Base-by-base conservation (phyloP, 2,888 invertebrate genomes). In the Melanophora roralis region DNA sequence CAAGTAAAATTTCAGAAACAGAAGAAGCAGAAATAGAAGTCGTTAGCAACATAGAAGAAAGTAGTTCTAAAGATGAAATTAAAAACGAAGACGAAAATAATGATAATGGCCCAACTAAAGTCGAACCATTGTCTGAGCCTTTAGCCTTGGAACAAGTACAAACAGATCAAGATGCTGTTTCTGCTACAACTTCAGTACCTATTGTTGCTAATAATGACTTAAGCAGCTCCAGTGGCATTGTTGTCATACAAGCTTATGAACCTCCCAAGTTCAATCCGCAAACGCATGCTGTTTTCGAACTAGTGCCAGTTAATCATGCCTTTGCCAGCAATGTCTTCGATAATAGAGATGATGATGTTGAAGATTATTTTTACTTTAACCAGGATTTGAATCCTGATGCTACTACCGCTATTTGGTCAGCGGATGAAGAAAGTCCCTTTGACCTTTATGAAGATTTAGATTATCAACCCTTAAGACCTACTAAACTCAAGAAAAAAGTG, bases 231-330 rank as follows among this genome's bases (percentile, higher is more conserved):
- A 85, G 85, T 2, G 85, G 83, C 68, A 84, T 88, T 62, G 82
- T 86, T 7, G 83, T 87, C 5, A 83, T 87, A 1, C 83, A 88
- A 2, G 82, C 86, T 0, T 64, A 86, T 49, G 76, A 64, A 19
- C 88, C 88, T 2, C 88, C 87, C 16, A 86, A 88, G 53, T 87
- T 88, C 0, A 85, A 88, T 83, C 86, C 86, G n/a, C 82, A 83
- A 45, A 87, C 88, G 0, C 88, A 87, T 65, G 87, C 88, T 0
- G 84, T 87, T 6, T 87, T 87, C 62, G 85, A 88, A 75, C 71
- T 88, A 72, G 79, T 85, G 57, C 87, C 88, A 0, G 78, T 86
- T 4, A 53, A 75, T 19, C 8, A 40, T 19, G 19, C 1, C 7
- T 4, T 8, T 12, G 19, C 9, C 0, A 14, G 16, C 14, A 1